Percentiles rank a stretch among this genome's conserved stretches.
These are phyloP conservation scores for Phyllotreta striolata DNA, from an alignment of 2,888 invertebrate genomes.

Conservation along the genomic window DNA sequence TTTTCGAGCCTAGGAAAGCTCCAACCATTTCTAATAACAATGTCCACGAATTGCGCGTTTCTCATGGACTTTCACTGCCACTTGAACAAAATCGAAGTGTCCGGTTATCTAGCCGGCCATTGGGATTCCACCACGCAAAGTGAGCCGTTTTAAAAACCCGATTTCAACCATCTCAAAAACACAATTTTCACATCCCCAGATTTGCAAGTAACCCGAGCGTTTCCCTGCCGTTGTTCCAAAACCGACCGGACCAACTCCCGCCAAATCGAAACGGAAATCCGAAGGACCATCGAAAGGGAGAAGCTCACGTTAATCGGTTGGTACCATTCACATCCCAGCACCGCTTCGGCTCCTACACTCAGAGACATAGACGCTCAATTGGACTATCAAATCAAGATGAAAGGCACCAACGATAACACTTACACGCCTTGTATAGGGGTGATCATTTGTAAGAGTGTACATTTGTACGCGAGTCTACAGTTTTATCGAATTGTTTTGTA, in stretches of 20 bases:
- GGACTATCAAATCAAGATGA: constrained; percentile 94
- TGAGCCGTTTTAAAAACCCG: constrained; percentile 63
- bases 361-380: constrained; percentile 92
- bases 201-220: constrained; percentile 85
- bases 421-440: constrained; percentile 93
- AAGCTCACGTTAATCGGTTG: constrained; percentile 88
- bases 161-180: constrained; percentile 18
- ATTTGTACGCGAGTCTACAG: constrained; percentile 6
- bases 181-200: constrained; percentile 66
- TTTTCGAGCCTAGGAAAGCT: constrained; percentile 89
- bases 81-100: constrained; percentile 91
- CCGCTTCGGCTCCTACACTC: constrained; percentile 85
- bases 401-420: constrained; percentile 88
- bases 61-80: constrained; percentile 94
- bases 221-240: constrained; percentile 85
- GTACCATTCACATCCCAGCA: constrained; percentile 95
- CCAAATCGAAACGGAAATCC: constrained; percentile 82
- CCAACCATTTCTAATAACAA: constrained; percentile 89
- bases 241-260: constrained; percentile 80
- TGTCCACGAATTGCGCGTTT: constrained; percentile 86
- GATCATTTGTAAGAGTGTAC: constrained; percentile 92
- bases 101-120: constrained; percentile 94
- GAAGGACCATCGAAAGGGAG: constrained; percentile 81
- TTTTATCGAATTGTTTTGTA: background rate
- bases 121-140: constrained; percentile 96